phyloP scores from a whole-genome alignment of 2,888 invertebrate species.

The Pterostichus niger region DNA sequence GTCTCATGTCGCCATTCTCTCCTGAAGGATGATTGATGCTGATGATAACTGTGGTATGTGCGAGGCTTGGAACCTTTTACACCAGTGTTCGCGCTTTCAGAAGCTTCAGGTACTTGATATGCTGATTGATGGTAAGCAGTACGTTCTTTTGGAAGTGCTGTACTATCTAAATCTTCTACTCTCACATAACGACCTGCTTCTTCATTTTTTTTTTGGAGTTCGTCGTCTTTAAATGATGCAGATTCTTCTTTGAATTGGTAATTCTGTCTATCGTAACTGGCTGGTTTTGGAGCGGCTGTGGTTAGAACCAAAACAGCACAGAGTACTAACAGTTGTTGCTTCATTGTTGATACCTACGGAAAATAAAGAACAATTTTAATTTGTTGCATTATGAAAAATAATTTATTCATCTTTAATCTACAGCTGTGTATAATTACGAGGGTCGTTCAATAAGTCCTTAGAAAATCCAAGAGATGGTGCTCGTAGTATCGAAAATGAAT shows the following conservation, averaged over 20 bases:
- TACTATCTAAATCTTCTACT: conserved; percentile 75
- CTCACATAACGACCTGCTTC: conserved; percentile 75
- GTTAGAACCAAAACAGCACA: conserved; percentile 21
- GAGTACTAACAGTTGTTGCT: conserved; percentile 14
- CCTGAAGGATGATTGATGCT: neutral
- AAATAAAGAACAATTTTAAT: neutral
- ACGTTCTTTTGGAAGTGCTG: conserved; percentile 73
- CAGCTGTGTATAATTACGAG: too few species aligned
- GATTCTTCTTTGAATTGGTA: conserved; percentile 75
- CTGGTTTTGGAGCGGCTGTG: conserved; percentile 69
- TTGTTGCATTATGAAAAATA: too few species aligned
- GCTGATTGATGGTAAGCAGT: conserved; percentile 75
- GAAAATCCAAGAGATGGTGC: too few species aligned
- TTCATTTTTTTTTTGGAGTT: conserved; percentile 75
- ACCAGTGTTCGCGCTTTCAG: conserved; percentile 46
- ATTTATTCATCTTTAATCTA: too few species aligned
- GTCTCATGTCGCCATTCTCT: conserved; percentile 18
- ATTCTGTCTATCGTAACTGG: conserved; percentile 75
- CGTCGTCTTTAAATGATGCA: conserved; percentile 75
- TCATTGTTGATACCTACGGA: conserved; percentile 14
- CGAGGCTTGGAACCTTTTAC: conserved; percentile 38
- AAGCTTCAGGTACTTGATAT: conserved; percentile 74
- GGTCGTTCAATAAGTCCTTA: too few species aligned
- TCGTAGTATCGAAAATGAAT: too few species aligned
- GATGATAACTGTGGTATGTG: conserved; percentile 1